These are phyloP conservation scores for Sialis fuliginosa DNA, from an alignment of 2,888 invertebrate species.

Conservation along the genomic window DNA sequence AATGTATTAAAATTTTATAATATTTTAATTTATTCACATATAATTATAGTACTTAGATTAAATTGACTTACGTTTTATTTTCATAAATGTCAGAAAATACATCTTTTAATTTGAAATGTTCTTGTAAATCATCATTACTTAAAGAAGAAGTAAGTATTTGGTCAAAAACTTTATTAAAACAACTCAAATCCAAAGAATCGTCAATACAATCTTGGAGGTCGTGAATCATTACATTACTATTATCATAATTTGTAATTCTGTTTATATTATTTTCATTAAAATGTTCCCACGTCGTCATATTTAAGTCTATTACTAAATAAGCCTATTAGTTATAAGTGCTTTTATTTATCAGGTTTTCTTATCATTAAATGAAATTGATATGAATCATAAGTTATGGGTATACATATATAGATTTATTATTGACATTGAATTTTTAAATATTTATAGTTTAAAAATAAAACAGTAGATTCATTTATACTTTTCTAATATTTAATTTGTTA, in stretches of 20 bases:
- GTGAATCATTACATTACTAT: slow-evolving; percentile 29
- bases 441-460: too few species aligned
- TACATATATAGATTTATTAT: too few species aligned
- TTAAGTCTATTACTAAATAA: slow-evolving; percentile 13
- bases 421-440: too few species aligned
- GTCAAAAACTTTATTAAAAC: slow-evolving; percentile 30
- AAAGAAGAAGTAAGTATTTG: slow-evolving; percentile 23
- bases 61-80: too few species aligned
- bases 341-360: not conserved
- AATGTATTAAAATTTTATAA: too few species aligned
- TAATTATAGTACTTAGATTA: too few species aligned
- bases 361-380: not conserved
- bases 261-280: slow-evolving; percentile 15
- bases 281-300: slow-evolving; percentile 24
- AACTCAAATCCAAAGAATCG: slow-evolving; percentile 24
- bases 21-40: too few species aligned
- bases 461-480: too few species aligned
- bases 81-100: too few species aligned
- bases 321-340: not conserved
- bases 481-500: too few species aligned
- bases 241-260: slow-evolving; percentile 15
- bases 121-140: slow-evolving; percentile 13
- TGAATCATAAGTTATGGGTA: too few species aligned
- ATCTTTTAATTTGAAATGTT: slow-evolving; percentile 10
- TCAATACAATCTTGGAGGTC: slow-evolving; percentile 34